Percentiles rank a stretch among this genome's conserved stretches.
Evolutionary conservation across 2,888 invertebrate genomes (phyloP).

Genomic region (Cephalotes varians): DNA sequence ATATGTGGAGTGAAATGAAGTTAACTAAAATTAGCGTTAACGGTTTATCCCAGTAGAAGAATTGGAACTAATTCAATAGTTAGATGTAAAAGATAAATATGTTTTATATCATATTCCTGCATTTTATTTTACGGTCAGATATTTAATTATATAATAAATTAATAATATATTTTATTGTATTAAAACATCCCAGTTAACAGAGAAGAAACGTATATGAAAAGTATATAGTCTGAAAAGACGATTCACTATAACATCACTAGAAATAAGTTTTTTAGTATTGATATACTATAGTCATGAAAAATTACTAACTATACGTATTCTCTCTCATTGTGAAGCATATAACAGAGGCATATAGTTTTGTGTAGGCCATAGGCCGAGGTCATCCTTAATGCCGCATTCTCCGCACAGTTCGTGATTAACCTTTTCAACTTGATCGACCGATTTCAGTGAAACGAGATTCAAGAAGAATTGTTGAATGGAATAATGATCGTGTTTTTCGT

Average conservation of each 20-base stretch:
- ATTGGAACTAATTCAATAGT: neutral
- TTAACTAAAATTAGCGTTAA: conserved; percentile 12
- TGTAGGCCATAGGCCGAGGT: conserved; percentile 16
- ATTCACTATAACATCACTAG: neutral
- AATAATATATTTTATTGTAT: neutral
- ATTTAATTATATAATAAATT: conserved; percentile 15
- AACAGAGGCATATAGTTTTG: conserved; percentile 21
- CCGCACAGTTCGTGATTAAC: conserved; percentile 24
- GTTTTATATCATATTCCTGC: neutral
- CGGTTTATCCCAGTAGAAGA: neutral
- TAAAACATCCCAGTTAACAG: neutral
- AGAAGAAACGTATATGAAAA: neutral
- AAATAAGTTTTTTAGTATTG: neutral
- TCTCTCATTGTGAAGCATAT: neutral
- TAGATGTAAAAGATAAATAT: neutral
- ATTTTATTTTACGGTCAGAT: neutral
- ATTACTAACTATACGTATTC: neutral
- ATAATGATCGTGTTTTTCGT: neutral
- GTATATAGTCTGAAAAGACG: neutral
- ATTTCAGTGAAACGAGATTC: conserved; percentile 13
- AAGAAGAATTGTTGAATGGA: neutral
- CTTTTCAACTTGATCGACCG: conserved; percentile 29
- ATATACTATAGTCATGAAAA: neutral
- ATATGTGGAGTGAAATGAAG: neutral
- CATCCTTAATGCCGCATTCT: conserved; percentile 35